Base-by-base conservation (phyloP, 2,113 vertebrate genomes). In the Chamaea fasciata region DNA sequence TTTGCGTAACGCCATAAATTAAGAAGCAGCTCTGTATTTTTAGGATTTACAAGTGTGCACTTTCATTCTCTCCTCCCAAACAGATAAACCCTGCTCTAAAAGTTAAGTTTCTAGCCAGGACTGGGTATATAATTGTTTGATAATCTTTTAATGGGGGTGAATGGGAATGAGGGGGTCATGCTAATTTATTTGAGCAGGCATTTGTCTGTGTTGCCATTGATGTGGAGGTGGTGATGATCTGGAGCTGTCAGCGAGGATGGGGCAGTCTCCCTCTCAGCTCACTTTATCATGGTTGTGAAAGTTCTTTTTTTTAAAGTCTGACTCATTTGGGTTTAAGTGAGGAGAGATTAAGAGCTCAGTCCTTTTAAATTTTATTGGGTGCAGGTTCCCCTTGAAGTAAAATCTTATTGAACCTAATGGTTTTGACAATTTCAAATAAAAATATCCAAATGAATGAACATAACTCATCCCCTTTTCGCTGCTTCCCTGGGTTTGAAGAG, bases 401-500 rank as follows among this genome's bases (percentile, higher is more conserved):
- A 92, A 70, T 69, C 44, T 23, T 59, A 17, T 28, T 55, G 44
- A 89, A 68, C 26, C 10, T 89, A 70, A 71, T 57, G 60, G 1
- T 64, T 89, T 92, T 92, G 69, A 53, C 49, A 79, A 49, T 55
- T 94, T 74, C 39, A 78, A 81, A 56, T 70, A 52, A 92, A 94
- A 92, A 75, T 78, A 87, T 42, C 76, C 26, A 44, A 77, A 15
- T n/a, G 55, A 92, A 83, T 77, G 35, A 89, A 60, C 23, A 5
- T 91, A 93, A 94, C 35, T 93, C 56, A 70, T 70, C 53, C 82
- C 55, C 64, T 74, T 81, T 89, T 81, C 0, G 1, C 41, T 62
- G 65, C 67, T 89, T 94, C 56, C 60, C 86, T 64, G 52, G 27
- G 35, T 91, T 95, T 94, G 83, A 89, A 96, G 91, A 73, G 56